Evolutionary conservation across 1,140 invertebrate species (phyloP), one percentile per base, ranked within the genome.

Genomic region (Drosophila sproati): DNA sequence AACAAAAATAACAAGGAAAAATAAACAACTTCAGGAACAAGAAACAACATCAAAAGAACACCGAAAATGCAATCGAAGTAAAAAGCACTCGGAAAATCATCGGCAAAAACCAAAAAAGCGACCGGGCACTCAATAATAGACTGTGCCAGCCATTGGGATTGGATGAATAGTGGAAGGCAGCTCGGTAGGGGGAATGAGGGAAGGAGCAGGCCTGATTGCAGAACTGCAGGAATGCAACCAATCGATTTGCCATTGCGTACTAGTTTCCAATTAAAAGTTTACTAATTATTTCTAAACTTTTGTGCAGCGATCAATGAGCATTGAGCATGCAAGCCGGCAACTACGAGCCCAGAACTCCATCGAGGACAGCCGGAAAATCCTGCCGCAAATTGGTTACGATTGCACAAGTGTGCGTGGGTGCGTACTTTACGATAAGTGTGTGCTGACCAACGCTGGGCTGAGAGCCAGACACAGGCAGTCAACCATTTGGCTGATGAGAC

Each of bases 231-330:
- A 47, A 34, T n/a, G 50, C 41, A 45, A 50, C 32, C 73, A 79
- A 88, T 87, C 82, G 82, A 87, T 88, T 79, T 76, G 83, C 64
- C 67, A 87, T 71, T 87, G 83, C 73, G 85, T 89, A 88, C 80
- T 83, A 85, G 85, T 88, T 89, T 89, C 85, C 85, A 88, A 88
- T 88, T 88, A 88, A 88, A 88, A 88, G 85, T 88, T 88, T 88
- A 88, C 85, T 88, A 88, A 88, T 88, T 88, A 88, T 88, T 88
- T 88, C 83, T 89, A 80, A 88, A 88, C 83, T 88, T 88, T 88
- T 78, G 85, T 89, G 62, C 85, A 73, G 74, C 83, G 80, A 88
- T 89, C 83, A 88, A 89, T 89, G 74, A 83, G 85, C 77, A 89
- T 69, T 79, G 85, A 83, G 86, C 85, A 89, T 87, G 83, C 85